Percentiles rank a stretch among this genome's conserved stretches.
These are phyloP conservation scores for Linurgus olivaceus DNA, from an alignment of 2,797 vertebrate species.

Conservation along the genomic window DNA sequence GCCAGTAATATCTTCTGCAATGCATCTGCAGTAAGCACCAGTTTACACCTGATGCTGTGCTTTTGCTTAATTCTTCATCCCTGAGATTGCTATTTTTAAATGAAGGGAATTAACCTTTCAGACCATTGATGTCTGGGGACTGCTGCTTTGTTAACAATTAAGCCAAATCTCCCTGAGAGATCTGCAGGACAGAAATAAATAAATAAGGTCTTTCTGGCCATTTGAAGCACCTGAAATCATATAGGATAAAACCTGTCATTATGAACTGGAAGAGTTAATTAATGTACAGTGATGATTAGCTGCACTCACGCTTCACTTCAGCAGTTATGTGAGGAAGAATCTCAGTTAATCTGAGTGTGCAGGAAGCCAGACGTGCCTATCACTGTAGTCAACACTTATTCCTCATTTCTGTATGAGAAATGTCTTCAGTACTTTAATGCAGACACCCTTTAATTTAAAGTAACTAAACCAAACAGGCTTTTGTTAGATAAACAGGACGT, in stretches of 20 bases:
- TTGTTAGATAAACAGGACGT: neutral
- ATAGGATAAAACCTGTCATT: too few relatives aligned
- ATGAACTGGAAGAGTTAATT: neutral
- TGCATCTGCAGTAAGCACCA: neutral
- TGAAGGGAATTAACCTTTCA: neutral
- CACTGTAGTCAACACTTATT: neutral
- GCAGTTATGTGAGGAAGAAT: neutral
- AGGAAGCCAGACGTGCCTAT: neutral
- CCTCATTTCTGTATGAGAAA: neutral
- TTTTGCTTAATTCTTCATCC: neutral
- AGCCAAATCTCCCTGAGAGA: neutral
- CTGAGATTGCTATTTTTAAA: neutral
- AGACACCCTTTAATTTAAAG: constrained; percentile 21
- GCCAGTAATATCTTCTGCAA: neutral
- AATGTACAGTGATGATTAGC: neutral
- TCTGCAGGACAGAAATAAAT: neutral
- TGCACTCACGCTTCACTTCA: neutral
- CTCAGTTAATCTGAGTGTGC: neutral
- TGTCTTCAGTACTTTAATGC: neutral
- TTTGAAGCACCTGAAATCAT: neutral
- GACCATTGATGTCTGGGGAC: neutral
- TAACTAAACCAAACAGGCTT: constrained; percentile 27
- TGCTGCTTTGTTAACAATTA: neutral
- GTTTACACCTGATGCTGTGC: neutral
- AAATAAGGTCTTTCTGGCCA: neutral